Evolutionary conservation across 2,888 invertebrate genomes (phyloP), one percentile per base, ranked within the genome.

Genomic region (Smittia aterrima): DNA sequence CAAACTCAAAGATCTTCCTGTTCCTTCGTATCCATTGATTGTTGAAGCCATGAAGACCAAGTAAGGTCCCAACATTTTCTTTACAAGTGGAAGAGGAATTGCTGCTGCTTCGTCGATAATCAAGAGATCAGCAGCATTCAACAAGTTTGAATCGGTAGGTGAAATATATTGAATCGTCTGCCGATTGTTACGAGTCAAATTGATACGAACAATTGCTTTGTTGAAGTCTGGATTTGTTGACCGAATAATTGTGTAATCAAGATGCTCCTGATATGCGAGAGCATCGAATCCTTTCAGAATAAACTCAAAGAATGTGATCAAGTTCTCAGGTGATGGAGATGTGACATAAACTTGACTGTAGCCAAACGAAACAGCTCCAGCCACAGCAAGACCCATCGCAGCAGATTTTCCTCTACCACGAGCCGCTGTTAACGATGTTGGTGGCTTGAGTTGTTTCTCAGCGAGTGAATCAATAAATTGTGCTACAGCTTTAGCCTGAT

Each of bases 81-180:
- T 93, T 0, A 99, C 97, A 78, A 93, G 88, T 0, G 94, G 92
- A 75, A 99, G 84, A 0, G 99, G 99, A 77, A 99, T 99, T 6
- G 99, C 99, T 0, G 99, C 99, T 1, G 99, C 99, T 83, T 99
- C 99, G 82, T 99, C 99, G 75, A 99, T 97, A 0, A 99, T 89
- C 38, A 99, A 86, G 53, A 99, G 83, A 82, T 99, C 98, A 0
- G 98, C 97, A 76, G 97, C 96, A 7, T 93, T 90, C 38, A 99
- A 85, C 76, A 94, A 89, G 75, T 92, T 89, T 66, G 92, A 90
- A 82, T 98, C 97, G 54, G 91, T 90, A 0, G 99, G 98, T 76
- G 95, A 92, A 80, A 99, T 96, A 83, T 99, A 99, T 91, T 98
- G 96, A 77, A 98, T 92, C 20, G 96, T 96, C 85, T 98, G 98